Conservation (phyloP, 2,113 vertebrate species). For the Microcebus tavaratra region DNA sequence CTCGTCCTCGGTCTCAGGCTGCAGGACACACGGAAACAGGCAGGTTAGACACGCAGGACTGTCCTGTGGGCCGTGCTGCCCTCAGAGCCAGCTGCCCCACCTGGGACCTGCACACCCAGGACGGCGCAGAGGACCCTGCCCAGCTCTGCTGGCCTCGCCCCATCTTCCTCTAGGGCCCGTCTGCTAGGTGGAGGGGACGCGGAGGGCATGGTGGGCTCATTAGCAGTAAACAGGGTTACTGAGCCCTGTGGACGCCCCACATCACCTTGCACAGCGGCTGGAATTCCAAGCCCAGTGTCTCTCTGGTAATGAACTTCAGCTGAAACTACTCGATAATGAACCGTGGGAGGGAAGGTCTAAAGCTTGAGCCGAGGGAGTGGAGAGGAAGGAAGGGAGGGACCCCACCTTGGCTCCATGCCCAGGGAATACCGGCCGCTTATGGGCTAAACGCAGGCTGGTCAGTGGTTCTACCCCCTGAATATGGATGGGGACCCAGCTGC, state of each 20-base stretch:
- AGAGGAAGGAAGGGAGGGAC: not conserved
- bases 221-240: not conserved
- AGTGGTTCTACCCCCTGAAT: too few relatives aligned
- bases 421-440: not conserved
- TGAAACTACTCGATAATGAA: not conserved
- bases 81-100: not conserved
- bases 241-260: not conserved
- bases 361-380: not conserved
- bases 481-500: too few relatives aligned
- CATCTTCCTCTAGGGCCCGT: not conserved
- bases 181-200: not conserved
- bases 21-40: slow-evolving; percentile 43
- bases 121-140: not conserved
- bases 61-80: not conserved
- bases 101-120: not conserved
- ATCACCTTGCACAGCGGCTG: not conserved
- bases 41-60: not conserved
- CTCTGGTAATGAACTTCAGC: not conserved
- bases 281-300: not conserved
- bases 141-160: not conserved
- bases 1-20: slow-evolving; percentile 93
- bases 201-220: not conserved
- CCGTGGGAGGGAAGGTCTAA: too few relatives aligned
- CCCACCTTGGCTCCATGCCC: not conserved
- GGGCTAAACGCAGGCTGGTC: not conserved